Evolutionary conservation across 1,140 invertebrate species (phyloP), one percentile per base, ranked within the genome.

Genomic region (Globodera ellingtonae): DNA sequence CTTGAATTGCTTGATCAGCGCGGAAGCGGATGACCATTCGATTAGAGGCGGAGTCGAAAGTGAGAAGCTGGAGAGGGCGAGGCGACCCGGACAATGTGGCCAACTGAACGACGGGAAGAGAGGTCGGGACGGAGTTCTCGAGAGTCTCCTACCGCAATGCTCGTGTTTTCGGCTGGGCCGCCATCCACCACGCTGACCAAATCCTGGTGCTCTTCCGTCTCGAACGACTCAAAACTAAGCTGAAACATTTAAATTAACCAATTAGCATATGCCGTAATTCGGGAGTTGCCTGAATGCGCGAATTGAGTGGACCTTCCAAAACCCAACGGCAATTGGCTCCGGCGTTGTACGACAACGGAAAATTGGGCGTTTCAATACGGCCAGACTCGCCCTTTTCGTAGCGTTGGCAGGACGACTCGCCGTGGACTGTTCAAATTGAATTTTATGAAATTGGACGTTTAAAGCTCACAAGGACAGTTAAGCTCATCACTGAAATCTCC

Each of bases 11-110:
- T 13, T 93, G 93, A 89, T 98, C 96, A 0, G 95, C 94, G 83
- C 94, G 94, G 91, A 98, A 98, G 90, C 96, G 97, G 80, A 98
- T 93, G 79, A 97, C 96, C 95, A 98, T 97, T 84, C 98, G 96
- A 90, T 98, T 98, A 18, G 95, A 96, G 21, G 95, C 95, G 0
- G 95, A 96, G 6, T 95, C 94, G 90, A 94, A 96, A 5, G 94
- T 92, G 87, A 94, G 93, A 79, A 92, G 21, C 94, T 66, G 93
- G 93, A 73, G 95, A 89, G 88, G 95, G 93, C 66, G 88, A 81
- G 89, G 94, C 92, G 90, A 94, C 93, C 96, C 96, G 10, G 95
- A 97, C 8, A 98, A 90, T 0, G 95, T 96, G 0, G 94, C 94
- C 81, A 98, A 90, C 82, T 70, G 24, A 70, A 70, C 24, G 46